These are phyloP conservation scores for Corythornis madagascariensis DNA, from an alignment of 2,113 vertebrate species.

Conservation along the genomic window DNA sequence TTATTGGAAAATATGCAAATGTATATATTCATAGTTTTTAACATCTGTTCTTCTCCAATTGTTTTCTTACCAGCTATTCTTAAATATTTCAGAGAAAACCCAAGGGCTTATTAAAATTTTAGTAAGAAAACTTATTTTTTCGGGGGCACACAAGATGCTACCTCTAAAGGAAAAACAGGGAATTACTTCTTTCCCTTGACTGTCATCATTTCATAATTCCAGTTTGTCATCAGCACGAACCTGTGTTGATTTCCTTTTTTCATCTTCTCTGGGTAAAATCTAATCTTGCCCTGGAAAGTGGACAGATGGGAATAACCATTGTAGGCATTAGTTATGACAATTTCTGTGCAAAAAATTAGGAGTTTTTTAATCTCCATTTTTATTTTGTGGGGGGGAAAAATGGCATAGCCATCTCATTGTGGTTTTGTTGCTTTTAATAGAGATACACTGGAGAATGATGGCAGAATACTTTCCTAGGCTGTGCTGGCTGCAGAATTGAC, in stretches of 20 bases:
- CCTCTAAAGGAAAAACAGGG: slow-evolving; percentile 28
- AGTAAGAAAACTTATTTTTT: slow-evolving; percentile 22
- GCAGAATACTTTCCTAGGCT: neutral
- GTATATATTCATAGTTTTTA: slow-evolving; percentile 62
- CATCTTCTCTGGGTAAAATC: slow-evolving; percentile 2
- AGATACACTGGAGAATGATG: neutral
- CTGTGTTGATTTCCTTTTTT: neutral
- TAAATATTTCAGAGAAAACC: slow-evolving; percentile 40
- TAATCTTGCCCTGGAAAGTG: slow-evolving; percentile 30
- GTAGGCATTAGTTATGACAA: neutral
- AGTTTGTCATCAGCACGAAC: neutral
- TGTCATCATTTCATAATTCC: slow-evolving; percentile 39
- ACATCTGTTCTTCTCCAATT: slow-evolving; percentile 65
- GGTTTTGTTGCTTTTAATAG: neutral
- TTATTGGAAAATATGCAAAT: slow-evolving; percentile 38
- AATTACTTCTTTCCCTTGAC: slow-evolving; percentile 24
- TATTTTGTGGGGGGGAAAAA: neutral
- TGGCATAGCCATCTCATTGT: neutral
- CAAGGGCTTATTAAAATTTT: slow-evolving; percentile 59
- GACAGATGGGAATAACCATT: neutral
- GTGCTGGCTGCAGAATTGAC: neutral
- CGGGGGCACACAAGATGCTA: neutral
- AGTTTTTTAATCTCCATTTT: neutral
- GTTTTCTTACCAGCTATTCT: slow-evolving; percentile 51
- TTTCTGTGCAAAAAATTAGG: neutral